Conservation (phyloP, 1,140 invertebrate species). For the Lutraria rhynchaena region DNA sequence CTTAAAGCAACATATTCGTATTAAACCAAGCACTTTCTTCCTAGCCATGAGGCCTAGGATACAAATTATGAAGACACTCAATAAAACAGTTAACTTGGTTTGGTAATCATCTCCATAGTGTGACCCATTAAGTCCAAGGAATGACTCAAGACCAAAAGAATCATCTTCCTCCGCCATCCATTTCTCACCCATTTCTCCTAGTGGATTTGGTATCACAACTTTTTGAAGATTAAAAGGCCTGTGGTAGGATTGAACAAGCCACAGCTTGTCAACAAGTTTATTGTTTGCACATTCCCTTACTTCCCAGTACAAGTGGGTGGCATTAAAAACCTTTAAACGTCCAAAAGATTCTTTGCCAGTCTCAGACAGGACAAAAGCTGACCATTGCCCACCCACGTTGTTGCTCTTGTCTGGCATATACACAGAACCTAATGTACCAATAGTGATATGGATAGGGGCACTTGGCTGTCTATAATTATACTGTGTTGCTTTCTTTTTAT, state of each 20-base stretch:
- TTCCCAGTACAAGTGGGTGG: conserved; percentile 93
- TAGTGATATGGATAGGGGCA: conserved; percentile 74
- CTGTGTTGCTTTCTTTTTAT: conserved; percentile 88
- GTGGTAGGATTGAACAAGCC: conserved; percentile 71
- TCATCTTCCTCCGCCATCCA: conserved; percentile 55
- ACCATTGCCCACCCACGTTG: conserved; percentile 67
- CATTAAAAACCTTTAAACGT: conserved; percentile 90
- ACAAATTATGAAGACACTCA: conserved; percentile 64
- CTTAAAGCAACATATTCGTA: conserved; percentile 47
- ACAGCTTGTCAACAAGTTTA: conserved; percentile 70
- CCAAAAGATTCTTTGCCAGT: conserved; percentile 86
- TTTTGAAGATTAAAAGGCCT: conserved; percentile 65
- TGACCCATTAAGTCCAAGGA: conserved; percentile 60
- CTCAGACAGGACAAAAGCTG: conserved; percentile 65
- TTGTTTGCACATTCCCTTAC: conserved; percentile 88
- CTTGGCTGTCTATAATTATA: conserved; percentile 72
- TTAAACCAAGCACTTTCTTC: conserved; percentile 46
- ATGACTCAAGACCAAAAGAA: conserved; percentile 53
- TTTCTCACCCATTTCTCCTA: conserved; percentile 61
- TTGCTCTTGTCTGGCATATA: conserved; percentile 78
- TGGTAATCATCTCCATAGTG: conserved; percentile 69
- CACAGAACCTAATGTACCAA: conserved; percentile 72
- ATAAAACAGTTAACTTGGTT: conserved; percentile 65
- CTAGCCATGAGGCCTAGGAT: conserved; percentile 57
- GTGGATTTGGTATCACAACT: conserved; percentile 63